phyloP scores from a whole-genome alignment of 2,797 vertebrate species.

The Numenius phaeopus region DNA sequence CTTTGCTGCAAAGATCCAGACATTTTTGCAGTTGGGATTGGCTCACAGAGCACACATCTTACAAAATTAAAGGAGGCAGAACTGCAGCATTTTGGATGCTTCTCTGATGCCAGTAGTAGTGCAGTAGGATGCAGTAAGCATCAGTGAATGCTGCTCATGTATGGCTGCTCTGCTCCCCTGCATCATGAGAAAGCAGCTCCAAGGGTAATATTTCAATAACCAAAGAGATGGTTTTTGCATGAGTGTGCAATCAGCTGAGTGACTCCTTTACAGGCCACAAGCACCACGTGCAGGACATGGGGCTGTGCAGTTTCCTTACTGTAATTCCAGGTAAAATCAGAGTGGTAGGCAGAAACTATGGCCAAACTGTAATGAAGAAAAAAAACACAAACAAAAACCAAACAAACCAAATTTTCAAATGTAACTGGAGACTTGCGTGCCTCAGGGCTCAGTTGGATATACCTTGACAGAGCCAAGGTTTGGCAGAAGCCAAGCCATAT shows the following conservation, averaged over 20 bases:
- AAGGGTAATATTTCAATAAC: background rate
- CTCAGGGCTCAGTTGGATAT: background rate
- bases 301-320: background rate
- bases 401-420: background rate
- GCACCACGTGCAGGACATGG: background rate
- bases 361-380: background rate
- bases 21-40: background rate
- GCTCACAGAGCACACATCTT: background rate
- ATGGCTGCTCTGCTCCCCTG: background rate
- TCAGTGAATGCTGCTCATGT: background rate
- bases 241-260: background rate
- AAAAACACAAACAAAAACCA: background rate
- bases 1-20: background rate
- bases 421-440: background rate
- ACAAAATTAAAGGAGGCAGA: background rate
- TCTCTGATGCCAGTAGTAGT: background rate
- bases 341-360: background rate
- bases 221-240: background rate
- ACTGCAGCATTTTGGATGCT: background rate
- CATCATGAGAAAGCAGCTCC: background rate
- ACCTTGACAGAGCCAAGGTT: background rate
- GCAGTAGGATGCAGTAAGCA: background rate
- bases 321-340: background rate
- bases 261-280: background rate
- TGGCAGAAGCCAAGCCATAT: background rate